These are phyloP conservation scores for Drosophila kambysellisi DNA, from an alignment of 2,888 invertebrate genomes.

Conservation along the genomic window DNA sequence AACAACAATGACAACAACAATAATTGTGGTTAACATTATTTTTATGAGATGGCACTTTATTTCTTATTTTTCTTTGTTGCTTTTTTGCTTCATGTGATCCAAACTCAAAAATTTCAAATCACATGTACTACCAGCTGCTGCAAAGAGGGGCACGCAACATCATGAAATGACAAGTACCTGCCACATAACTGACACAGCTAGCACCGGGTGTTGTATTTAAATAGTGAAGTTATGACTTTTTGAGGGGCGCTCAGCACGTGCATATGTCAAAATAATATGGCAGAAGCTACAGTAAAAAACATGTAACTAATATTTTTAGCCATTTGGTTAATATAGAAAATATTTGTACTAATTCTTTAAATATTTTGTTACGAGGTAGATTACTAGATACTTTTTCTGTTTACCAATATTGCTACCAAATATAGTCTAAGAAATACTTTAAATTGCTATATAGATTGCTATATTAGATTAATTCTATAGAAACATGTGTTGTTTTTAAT, in stretches of 20 bases:
- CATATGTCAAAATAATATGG: constrained; percentile 62
- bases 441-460: not conserved
- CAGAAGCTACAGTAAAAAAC: constrained; percentile 22
- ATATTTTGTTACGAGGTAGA: not conserved
- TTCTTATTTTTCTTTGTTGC: constrained; percentile 24
- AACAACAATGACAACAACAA: constrained; percentile 53
- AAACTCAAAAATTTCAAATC: constrained; percentile 44
- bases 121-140: constrained; percentile 33
- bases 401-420: not conserved
- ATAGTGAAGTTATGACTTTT: constrained; percentile 12
- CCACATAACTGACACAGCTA: constrained; percentile 14
- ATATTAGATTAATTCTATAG: too few species aligned
- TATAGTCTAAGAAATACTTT: not conserved
- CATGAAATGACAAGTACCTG: constrained; percentile 23
- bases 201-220: constrained; percentile 31
- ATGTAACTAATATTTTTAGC: not conserved
- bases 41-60: constrained; percentile 72
- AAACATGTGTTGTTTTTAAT: not conserved
- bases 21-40: constrained; percentile 58
- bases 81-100: constrained; percentile 41
- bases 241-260: constrained; percentile 52
- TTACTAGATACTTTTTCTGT: not conserved
- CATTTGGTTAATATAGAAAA: not conserved
- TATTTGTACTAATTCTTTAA: not conserved
- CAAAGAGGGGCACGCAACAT: constrained; percentile 59